Conservation (phyloP, 2,113 vertebrate species). For the Gasterosteus nipponicus region DNA sequence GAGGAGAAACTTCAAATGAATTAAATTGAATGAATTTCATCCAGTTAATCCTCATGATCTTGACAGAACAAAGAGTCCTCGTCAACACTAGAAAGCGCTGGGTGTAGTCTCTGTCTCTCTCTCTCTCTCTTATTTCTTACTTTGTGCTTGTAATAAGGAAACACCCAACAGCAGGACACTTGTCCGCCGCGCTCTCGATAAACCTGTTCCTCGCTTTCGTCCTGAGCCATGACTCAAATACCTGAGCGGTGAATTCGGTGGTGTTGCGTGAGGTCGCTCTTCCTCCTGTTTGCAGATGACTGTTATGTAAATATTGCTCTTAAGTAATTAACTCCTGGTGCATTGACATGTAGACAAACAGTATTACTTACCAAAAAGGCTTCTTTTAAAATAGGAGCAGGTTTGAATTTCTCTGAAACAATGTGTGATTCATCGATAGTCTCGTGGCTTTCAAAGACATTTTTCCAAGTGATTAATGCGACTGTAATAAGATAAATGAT, state of each 20-base stretch:
- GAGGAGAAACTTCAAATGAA: not conserved
- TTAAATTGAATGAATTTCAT: not conserved
- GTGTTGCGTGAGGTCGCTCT: not conserved
- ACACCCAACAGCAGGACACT: slow-evolving; percentile 35
- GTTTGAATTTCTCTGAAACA: not conserved
- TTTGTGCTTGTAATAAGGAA: slow-evolving; percentile 19
- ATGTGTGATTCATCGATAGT: not conserved
- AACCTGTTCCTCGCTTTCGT: slow-evolving; percentile 66
- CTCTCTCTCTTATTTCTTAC: not conserved
- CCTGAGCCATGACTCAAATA: slow-evolving; percentile 51
- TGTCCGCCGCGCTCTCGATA: slow-evolving; percentile 38
- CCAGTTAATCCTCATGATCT: not conserved
- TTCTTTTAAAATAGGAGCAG: not conserved
- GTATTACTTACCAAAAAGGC: not conserved
- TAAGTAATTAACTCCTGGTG: not conserved
- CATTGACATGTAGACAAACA: not conserved
- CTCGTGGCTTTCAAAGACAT: not conserved
- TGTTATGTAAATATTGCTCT: not conserved
- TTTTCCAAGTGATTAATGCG: not conserved
- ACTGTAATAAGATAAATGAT: not conserved
- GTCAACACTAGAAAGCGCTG: slow-evolving; percentile 3
- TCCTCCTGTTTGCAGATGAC: not conserved
- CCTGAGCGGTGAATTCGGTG: slow-evolving; percentile 34
- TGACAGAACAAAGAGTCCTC: not conserved
- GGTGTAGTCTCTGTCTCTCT: slow-evolving; percentile 51